Evolutionary conservation across 2,888 invertebrate species (phyloP), one percentile per base, ranked within the genome.

Genomic region (Entomobrya multifasciata): DNA sequence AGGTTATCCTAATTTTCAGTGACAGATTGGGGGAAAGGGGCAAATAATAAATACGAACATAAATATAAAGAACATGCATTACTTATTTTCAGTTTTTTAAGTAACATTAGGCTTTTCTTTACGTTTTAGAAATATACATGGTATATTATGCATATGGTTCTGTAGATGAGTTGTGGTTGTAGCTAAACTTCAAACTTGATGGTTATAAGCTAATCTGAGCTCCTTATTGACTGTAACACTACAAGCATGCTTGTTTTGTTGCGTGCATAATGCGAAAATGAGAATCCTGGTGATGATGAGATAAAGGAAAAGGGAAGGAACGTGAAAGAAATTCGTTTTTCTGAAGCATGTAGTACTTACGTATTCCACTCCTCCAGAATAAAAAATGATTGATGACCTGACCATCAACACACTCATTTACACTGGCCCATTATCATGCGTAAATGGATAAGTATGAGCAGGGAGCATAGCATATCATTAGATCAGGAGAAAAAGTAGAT

Each of bases 381-480:
- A 80, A 70, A 87, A 87, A 86, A 87, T 87, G 87, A 89, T 89
- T 89, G 88, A 89, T 89, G 88, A 89, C 82, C 82, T 87, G 82
- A 87, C 88, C 88, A 89, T 89, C 88, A 89, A 70, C 88, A 83
- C 86, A 57, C 85, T 89, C 89, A 89, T 89, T 89, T 87, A 87
- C 86, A 82, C 88, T 78, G 49, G 65, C 84, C 85, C 85, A 86
- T 86, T 88, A 88, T 88, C 82, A 88, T 88, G 88, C 88, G 83
- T 83, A 81, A 87, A 87, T 87, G 84, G 27, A 67, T 81, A 30
- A 41, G 30, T 81, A 72, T 72, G 55, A 70, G 60, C 41, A 30
- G 55, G 17, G 52, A 65, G 41, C 44, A 65, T n/a, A n/a, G n/a
- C n/a, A n/a, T n/a, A n/a, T n/a, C n/a, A n/a, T 55, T 80, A 52